A percentile compares a stretch with the other conserved stretches of the same genome.
phyloP scores from a whole-genome alignment of 2,888 invertebrate species.

The Lasioglossum villosulum region DNA sequence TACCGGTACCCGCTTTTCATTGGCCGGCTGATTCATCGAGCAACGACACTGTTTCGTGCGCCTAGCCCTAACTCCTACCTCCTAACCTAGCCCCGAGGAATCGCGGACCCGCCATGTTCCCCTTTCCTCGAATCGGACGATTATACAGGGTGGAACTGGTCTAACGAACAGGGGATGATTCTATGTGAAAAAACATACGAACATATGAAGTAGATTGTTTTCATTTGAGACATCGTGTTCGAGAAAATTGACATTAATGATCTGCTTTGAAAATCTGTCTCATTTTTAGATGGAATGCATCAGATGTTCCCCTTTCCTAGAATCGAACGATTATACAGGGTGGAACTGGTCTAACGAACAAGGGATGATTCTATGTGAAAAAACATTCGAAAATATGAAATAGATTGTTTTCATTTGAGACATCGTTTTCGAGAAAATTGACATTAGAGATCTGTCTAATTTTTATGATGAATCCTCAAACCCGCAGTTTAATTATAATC shows the following conservation, averaged over 20 bases:
- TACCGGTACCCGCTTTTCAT: slow-evolving; percentile 30
- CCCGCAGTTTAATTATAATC: too few species aligned
- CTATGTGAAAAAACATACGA: not conserved
- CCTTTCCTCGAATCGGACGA: not conserved
- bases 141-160: not conserved
- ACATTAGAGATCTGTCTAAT: not conserved
- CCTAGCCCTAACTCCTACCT: not conserved
- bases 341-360: too few species aligned
- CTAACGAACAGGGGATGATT: not conserved
- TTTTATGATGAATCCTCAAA: too few species aligned
- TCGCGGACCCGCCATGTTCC: not conserved
- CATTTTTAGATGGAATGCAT: too few species aligned
- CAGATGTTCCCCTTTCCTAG: not conserved
- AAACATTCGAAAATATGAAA: too few species aligned
- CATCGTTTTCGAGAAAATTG: not conserved
- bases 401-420: too few species aligned
- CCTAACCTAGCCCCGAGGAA: not conserved
- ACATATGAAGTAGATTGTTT: too few species aligned
- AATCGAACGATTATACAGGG: too few species aligned
- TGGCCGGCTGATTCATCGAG: slow-evolving; percentile 42
- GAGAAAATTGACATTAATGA: too few species aligned
- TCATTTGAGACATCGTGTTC: too few species aligned
- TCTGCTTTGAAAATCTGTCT: too few species aligned
- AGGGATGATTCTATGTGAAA: too few species aligned
- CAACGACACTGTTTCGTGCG: slow-evolving; percentile 25